phyloP scores from a whole-genome alignment of 92 coral and sea anemone genomes.

The Actinernus sp. region DNA sequence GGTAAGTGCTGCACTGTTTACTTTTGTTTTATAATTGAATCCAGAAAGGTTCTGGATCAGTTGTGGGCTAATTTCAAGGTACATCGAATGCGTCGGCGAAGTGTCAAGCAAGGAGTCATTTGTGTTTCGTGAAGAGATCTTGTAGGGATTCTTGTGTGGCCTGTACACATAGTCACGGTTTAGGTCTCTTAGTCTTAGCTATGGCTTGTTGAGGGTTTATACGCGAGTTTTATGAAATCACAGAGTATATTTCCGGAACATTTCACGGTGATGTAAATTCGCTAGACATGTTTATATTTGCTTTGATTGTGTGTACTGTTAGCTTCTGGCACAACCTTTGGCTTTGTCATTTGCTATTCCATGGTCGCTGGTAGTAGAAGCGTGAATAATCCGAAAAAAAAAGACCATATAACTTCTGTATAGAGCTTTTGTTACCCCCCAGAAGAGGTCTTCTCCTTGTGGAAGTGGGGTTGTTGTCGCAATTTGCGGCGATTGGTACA shows the following conservation, averaged over 20 bases:
- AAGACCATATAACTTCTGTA: conserved; percentile 11
- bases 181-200: background rate
- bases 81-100: conserved; percentile 28
- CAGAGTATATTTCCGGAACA: background rate
- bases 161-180: conserved; percentile 28
- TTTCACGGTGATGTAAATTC: background rate
- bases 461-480: background rate
- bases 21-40: background rate
- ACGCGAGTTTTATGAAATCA: background rate
- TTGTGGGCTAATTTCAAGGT: conserved; percentile 28
- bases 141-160: background rate
- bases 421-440: conserved; percentile 5
- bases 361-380: background rate
- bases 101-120: conserved; percentile 29
- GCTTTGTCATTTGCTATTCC: conserved; percentile 9
- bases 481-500: background rate
- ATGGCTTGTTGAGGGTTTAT: background rate
- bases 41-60: background rate
- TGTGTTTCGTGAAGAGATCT: conserved; percentile 25
- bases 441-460: background rate
- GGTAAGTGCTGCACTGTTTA: conserved; percentile 34
- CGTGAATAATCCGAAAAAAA: conserved; percentile 13
- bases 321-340: conserved; percentile 42
- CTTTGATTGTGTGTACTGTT: conserved; percentile 54
- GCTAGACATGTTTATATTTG: conserved; percentile 72